Evolutionary conservation across 2,888 invertebrate genomes (phyloP), one percentile per base, ranked within the genome.

Genomic region (Conchocele bisecta): DNA sequence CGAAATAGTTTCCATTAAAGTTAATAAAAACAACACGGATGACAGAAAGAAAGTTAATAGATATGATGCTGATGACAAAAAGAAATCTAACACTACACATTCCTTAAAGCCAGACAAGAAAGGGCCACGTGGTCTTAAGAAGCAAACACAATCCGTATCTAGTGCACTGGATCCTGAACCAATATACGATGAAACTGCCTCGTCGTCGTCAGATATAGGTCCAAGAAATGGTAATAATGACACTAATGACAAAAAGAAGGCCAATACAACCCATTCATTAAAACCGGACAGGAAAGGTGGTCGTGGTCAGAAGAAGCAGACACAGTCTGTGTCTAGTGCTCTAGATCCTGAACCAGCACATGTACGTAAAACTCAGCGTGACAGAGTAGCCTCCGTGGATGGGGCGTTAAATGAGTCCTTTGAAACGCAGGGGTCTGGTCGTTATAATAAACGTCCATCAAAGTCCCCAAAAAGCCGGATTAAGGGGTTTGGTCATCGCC

Each of bases 401-500:
- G 26, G 26, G 20, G 54, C 29, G 7, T 37, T 46, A 17, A 57
- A 61, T 60, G 77, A 77, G 22, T 37, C 64, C 17, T 73, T 67
- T 67, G 64, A 69, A 22, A 68, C 59, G 28, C 67, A 61, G 58
- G 65, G 71, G 15, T 72, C 69, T 11, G 72, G 77, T 20, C 39
- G 72, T 46, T 70, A 75, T 53, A 82, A 76, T 44, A 81, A 81
- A 41, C 50, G 75, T 42, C 64, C 75, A 6, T 75, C 80, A 33
- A 70, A 73, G 56, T 57, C 59, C 6, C 73, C 73, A 5, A 59
- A 65, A 63, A 58, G 51, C 28, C 67, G 63, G 50, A 67, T 72
- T 41, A 74, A 74, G 39, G 83, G 83, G 9, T 81, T 83, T 39
- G 78, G 83, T 57, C 83, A 83, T 57, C 66, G 83, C 11, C 59